Base-by-base conservation (phyloP, 2,797 vertebrate genomes). In the Linurgus olivaceus region DNA sequence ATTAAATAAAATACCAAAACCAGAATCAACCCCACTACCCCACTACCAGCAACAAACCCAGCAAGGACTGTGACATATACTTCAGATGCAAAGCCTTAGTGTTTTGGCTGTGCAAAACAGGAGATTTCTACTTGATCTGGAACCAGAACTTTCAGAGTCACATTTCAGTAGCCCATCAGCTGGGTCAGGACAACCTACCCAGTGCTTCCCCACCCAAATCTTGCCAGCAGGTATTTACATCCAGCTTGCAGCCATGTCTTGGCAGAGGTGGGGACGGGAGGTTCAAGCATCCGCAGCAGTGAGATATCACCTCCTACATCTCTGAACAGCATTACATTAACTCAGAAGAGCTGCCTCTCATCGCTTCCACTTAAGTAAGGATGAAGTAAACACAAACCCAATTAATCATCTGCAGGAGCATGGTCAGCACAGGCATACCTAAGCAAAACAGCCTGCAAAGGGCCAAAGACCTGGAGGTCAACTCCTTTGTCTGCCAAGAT, bases 401-500 rank as follows among this genome's bases (percentile, higher is more conserved):
- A 73, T 38, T 25, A 25, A 79, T 71, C 23, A 55, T 71, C 28
- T 35, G 26, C 19, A 33, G 33, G 13, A 89, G 24, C 71, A 19
- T 9, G 33, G 48, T 63, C 71, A 85, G 85, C 37, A 80, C 38
- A 73, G 66, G 18, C 84, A 48, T 20, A n/a, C 4, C 45, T 91
- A 57, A 92, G 71, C 74, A 76, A 89, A 91, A 71, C 63, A 93
- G 71, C 26, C 67, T 40, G 9, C 26, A 7, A 70, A 84, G 71
- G 26, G 86, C 75, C 78, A 74, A 77, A 92, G 81, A 83, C 63
- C 77, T 91, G 35, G 28, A 88, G 84, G 90, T 62, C 77, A 84
- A 4, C 17, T 84, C 59, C 48, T 74, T 54, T 76, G 33, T 58
- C 77, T 85, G 45, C 48, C 81, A 94, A 87, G 67, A 67, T 76